These are phyloP conservation scores for Stenodema calcarata DNA, from an alignment of 2,888 invertebrate genomes.

Conservation along the genomic window DNA sequence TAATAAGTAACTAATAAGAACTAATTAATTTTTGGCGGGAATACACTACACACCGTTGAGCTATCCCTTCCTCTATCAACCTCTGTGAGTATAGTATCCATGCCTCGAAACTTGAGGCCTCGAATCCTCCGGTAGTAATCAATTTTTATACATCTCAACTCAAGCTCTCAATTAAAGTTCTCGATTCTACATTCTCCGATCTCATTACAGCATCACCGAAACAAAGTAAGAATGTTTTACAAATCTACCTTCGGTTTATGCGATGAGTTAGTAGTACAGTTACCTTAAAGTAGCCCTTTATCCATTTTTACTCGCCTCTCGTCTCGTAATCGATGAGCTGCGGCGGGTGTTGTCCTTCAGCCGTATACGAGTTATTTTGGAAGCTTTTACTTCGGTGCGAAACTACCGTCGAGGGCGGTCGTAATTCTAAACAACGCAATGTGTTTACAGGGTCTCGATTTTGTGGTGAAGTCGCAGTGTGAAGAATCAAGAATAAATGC, in stretches of 20 bases:
- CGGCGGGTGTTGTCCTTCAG: neutral
- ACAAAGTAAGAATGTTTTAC: neutral
- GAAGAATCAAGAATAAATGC: constrained; percentile 2
- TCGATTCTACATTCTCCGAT: neutral
- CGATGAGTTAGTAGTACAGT: neutral
- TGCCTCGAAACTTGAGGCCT: too few species aligned
- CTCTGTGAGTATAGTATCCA: too few species aligned
- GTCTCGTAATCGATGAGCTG: neutral
- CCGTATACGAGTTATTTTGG: neutral
- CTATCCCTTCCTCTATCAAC: too few species aligned
- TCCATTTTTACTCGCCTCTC: neutral
- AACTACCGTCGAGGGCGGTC: too few species aligned
- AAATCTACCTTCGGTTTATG: neutral
- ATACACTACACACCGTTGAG: too few species aligned
- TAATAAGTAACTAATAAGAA: too few species aligned
- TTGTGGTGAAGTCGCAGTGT: neutral
- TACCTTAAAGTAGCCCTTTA: neutral
- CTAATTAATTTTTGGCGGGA: too few species aligned
- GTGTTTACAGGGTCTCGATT: neutral
- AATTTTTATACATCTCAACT: neutral
- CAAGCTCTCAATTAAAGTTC: neutral
- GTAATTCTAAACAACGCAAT: neutral
- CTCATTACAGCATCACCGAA: neutral
- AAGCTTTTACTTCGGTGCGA: neutral
- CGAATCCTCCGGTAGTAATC: neutral